Conservation (phyloP, 2,113 vertebrate species). For the Oreocharis arfaki region DNA sequence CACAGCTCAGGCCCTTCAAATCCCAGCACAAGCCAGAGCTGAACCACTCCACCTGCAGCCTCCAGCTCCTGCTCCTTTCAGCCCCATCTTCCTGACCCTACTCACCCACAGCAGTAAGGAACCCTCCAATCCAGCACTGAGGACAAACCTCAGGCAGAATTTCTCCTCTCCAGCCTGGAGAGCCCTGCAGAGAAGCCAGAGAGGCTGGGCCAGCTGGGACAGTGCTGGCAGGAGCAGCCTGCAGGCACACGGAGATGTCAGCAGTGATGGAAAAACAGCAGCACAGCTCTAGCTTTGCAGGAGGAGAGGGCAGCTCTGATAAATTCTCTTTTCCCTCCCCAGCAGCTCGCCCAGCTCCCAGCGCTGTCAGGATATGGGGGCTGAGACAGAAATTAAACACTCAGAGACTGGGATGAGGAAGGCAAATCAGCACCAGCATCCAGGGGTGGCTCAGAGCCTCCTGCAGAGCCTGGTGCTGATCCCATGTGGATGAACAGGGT, state of each 20-base stretch:
- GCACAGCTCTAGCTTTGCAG: background rate
- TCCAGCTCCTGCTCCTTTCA: background rate
- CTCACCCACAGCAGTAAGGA: background rate
- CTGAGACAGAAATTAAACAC: background rate
- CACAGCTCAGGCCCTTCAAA: background rate
- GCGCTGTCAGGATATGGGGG: accelerated
- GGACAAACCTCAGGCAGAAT: background rate
- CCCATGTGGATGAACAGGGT: accelerated
- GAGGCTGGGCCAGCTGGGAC: background rate
- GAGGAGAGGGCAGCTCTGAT: background rate
- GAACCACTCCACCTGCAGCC: background rate
- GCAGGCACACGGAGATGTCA: background rate
- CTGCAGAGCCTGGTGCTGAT: background rate
- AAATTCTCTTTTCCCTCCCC: background rate
- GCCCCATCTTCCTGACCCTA: background rate
- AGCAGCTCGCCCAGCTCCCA: accelerated
- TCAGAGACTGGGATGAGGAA: background rate
- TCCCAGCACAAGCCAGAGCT: background rate
- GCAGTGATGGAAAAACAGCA: background rate
- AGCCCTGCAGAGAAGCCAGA: background rate
- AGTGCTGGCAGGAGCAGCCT: background rate
- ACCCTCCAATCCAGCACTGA: accelerated
- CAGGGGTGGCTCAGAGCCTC: background rate
- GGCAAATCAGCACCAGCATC: background rate
- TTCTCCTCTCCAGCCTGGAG: background rate